A percentile compares a stretch with the other conserved stretches of the same genome.
phyloP scores from a whole-genome alignment of 2,888 invertebrate genomes.

The Eremobia ochroleuca region DNA sequence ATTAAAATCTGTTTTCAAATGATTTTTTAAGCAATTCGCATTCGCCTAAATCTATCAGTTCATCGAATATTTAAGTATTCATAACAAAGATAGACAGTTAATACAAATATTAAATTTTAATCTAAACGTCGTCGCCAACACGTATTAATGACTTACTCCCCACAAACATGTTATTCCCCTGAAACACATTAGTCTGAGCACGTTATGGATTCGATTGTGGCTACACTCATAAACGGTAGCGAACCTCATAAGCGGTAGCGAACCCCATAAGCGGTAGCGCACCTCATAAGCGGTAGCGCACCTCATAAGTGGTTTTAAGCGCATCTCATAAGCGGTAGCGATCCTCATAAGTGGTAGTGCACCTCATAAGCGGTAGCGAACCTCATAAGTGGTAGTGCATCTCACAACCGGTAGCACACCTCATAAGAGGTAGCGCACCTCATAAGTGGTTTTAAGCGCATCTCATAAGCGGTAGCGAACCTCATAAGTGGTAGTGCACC shows the following conservation, averaged over 20 bases:
- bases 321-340: too few species aligned
- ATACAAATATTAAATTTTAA: conserved; percentile 89
- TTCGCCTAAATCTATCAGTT: conserved; percentile 31
- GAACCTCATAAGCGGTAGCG: conserved; percentile 71
- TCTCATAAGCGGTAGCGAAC: too few species aligned
- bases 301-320: background rate
- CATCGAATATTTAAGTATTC: conserved; percentile 76
- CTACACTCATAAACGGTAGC: conserved; percentile 69
- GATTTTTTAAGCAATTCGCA: background rate
- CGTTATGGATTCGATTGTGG: conserved; percentile 64
- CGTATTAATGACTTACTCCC: conserved; percentile 88
- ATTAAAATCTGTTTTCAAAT: background rate
- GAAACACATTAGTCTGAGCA: conserved; percentile 85
- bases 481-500: too few species aligned
- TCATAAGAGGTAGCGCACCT: too few species aligned
- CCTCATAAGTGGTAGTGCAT: too few species aligned
- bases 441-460: too few species aligned
- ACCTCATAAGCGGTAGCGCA: too few species aligned
- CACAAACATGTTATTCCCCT: conserved; percentile 87
- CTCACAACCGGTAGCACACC: too few species aligned
- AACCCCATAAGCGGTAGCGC: too few species aligned
- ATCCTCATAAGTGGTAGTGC: too few species aligned
- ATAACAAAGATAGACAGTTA: conserved; percentile 80
- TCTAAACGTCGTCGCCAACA: conserved; percentile 84
- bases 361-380: too few species aligned